These are phyloP conservation scores for Labeo calbasu DNA, from an alignment of 2,797 vertebrate species.

Conservation along the genomic window DNA sequence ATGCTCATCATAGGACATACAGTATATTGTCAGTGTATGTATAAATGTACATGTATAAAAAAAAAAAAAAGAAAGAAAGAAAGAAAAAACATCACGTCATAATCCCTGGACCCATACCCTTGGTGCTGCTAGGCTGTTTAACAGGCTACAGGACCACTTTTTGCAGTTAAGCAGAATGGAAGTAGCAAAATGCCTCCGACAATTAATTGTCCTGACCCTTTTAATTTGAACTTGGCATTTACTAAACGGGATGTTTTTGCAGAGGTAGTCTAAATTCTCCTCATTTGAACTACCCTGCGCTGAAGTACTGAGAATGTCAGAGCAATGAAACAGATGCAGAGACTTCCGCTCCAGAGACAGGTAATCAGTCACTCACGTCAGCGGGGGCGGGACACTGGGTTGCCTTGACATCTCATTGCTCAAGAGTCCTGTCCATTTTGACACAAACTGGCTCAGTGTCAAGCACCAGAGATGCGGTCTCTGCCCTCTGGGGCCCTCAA, in stretches of 20 bases:
- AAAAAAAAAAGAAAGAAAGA: background rate
- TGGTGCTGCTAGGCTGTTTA: background rate
- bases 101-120: background rate
- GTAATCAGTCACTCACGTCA: conserved; percentile 43
- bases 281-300: background rate
- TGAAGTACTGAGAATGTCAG: conserved; percentile 5
- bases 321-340: conserved; percentile 29
- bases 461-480: background rate
- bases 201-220: conserved; percentile 18
- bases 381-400: conserved; percentile 14
- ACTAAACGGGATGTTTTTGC: conserved; percentile 27
- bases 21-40: background rate
- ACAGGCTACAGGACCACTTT: background rate
- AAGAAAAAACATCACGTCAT: background rate
- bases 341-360: conserved; percentile 16
- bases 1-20: background rate
- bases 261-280: background rate
- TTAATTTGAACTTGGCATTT: conserved; percentile 37
- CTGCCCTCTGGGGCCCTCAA: conserved; percentile 12
- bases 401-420: conserved; percentile 39
- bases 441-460: conserved; percentile 22
- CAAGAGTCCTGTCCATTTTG: conserved; percentile 16
- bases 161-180: background rate
- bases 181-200: background rate
- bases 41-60: background rate